phyloP scores from a whole-genome alignment of 2,888 invertebrate species.

The Steinernema carpocapsae region DNA sequence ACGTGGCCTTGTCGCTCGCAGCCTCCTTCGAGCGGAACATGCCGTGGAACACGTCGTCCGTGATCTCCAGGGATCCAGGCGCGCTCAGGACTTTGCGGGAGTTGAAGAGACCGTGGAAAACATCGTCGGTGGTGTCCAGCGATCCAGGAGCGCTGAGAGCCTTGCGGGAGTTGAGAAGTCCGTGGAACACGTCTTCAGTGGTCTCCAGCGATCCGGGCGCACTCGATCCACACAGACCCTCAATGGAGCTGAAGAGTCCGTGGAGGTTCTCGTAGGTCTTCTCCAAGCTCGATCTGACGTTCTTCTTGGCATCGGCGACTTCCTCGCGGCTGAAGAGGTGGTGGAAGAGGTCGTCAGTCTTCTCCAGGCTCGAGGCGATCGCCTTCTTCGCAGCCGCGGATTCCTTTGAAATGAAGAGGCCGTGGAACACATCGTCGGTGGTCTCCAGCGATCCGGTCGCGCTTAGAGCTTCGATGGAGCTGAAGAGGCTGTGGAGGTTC shows the following conservation, averaged over 20 bases:
- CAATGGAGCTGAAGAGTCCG: conserved; percentile 30
- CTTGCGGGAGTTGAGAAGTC: conserved; percentile 5
- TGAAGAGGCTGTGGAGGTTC: conserved; percentile 23
- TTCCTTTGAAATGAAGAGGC: conserved; percentile 19
- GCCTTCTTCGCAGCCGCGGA: background rate
- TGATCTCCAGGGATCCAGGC: conserved; percentile 5
- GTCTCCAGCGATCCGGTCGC: background rate
- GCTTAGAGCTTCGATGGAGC: too few species aligned
- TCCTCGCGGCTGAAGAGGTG: background rate
- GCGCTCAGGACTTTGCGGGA: background rate
- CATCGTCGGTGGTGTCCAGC: background rate
- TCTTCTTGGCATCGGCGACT: background rate
- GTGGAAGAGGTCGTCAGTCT: conserved; percentile 17
- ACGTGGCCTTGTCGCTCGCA: background rate
- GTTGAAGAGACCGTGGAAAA: conserved; percentile 10
- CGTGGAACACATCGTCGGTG: conserved; percentile 26
- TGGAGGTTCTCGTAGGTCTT: conserved; percentile 10
- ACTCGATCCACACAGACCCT: background rate
- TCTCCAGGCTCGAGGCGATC: conserved; percentile 11
- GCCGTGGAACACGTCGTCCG: conserved; percentile 13
- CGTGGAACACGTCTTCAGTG: conserved; percentile 25
- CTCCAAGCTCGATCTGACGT: background rate
- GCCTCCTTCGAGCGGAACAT: background rate
- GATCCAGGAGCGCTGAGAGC: background rate
- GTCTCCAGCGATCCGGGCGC: background rate